Evolutionary conservation across 2,113 vertebrate genomes (phyloP).

Genomic region (Phalacrocorax brasilianus): DNA sequence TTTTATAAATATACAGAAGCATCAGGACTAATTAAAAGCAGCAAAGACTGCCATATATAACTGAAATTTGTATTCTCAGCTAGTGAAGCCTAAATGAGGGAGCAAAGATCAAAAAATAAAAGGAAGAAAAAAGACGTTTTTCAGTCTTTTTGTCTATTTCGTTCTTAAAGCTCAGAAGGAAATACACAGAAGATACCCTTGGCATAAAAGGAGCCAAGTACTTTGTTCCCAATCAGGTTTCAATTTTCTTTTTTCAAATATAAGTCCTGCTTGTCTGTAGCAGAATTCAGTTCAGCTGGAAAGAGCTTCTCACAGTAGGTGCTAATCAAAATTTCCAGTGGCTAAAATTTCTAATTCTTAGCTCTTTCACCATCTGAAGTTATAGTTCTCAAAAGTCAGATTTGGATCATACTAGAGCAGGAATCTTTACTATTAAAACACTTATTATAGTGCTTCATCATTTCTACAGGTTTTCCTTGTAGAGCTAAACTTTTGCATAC

Average conservation of each 20-base stretch:
- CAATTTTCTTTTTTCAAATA: background rate
- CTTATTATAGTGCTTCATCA: background rate
- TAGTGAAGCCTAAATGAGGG: background rate
- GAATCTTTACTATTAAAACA: background rate
- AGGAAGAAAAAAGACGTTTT: background rate
- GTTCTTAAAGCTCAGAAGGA: background rate
- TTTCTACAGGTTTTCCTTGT: background rate
- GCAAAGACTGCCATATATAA: background rate
- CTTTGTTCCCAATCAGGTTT: slow-evolving; percentile 12
- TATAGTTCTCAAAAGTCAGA: background rate
- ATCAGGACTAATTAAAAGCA: background rate
- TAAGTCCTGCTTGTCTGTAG: background rate
- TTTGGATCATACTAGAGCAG: background rate
- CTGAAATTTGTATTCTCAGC: background rate
- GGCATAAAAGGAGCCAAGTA: background rate
- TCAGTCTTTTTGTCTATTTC: background rate
- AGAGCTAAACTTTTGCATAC: background rate
- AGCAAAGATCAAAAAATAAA: background rate
- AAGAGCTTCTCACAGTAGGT: background rate
- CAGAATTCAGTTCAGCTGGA: background rate
- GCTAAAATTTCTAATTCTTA: background rate
- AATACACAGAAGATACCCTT: background rate
- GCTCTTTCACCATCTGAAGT: background rate
- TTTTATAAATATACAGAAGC: background rate
- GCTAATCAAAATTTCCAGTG: background rate